Base-by-base conservation (phyloP, 2,797 vertebrate genomes). In the Falco columbarius region DNA sequence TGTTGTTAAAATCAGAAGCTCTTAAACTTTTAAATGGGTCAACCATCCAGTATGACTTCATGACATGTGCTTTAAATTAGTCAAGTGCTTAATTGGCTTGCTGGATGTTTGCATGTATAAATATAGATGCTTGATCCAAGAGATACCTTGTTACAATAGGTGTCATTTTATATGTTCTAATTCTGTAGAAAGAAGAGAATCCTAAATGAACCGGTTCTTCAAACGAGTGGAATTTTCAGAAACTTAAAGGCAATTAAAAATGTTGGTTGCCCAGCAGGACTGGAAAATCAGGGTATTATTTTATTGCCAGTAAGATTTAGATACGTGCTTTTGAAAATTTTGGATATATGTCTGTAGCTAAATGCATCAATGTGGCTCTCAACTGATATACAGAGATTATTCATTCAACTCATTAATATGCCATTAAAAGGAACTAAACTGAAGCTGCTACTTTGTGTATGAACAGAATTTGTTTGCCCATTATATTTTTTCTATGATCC, bases 41-140 rank as follows among this genome's bases (percentile, higher is more conserved):
- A 88, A 0, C 44, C 67, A 74, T 40, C 89, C n/a, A 52, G 76
- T 36, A 32, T 89, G 90, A 90, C 68, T 71, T 77, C 52, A 67
- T 97, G 93, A 95, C 79, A 73, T 90, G 91, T 56, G n/a, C 73
- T 88, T 94, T 75, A 86, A 95, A 86, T 95, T 89, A 96, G 80
- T 88, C 70, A 96, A 56, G 36, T 84, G 58, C 38, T 89, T 95
- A 93, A 96, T 86, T 95, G 73, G 65, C 88, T 66, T 62, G 51
- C 62, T 93, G 86, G 63, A 63, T 93, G 83, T 93, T 96, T 93
- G 87, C 88, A 81, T 93, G 21, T 81, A 38, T 76, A 81, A 95
- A 89, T 81, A 23, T 1, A 85, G 68, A 47, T 79, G 55, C 70
- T 72, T 89, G 82, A 84, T 91, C 84, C 55, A 52, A 73, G 66